Evolutionary conservation across 2,113 vertebrate species (phyloP).

Genomic region (Oryzias melastigma): DNA sequence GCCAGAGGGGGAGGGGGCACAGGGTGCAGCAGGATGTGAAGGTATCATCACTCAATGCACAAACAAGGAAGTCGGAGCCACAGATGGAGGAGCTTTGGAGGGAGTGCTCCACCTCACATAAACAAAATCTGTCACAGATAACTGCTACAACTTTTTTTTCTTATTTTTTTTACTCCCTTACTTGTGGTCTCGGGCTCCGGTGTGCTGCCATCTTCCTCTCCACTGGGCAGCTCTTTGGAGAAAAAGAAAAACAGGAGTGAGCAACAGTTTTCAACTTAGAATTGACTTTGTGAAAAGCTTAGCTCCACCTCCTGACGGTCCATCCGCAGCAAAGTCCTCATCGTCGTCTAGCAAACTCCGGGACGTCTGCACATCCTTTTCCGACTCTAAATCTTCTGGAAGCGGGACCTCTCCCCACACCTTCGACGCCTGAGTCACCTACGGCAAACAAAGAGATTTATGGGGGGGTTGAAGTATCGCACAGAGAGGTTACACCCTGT

Average conservation of each 20-base stretch:
- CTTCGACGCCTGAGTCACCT: slow-evolving; percentile 78
- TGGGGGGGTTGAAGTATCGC: slow-evolving; percentile 45
- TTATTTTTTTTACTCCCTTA: slow-evolving; percentile 45
- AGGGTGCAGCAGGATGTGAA: slow-evolving; percentile 53
- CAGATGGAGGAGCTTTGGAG: slow-evolving; percentile 26
- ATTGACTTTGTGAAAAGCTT: slow-evolving; percentile 12
- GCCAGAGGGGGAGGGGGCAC: slow-evolving; percentile 33
- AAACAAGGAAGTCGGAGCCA: slow-evolving; percentile 12
- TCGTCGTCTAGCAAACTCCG: slow-evolving; percentile 73
- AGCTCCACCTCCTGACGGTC: slow-evolving; percentile 75
- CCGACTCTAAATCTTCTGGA: slow-evolving; percentile 75
- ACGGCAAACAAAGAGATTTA: slow-evolving; percentile 61
- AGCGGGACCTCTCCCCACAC: slow-evolving; percentile 78
- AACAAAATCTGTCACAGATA: slow-evolving; percentile 15
- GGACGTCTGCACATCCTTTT: slow-evolving; percentile 41
- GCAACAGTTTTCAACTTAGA: background rate
- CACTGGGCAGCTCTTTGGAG: slow-evolving; percentile 69
- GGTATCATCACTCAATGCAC: slow-evolving; percentile 50
- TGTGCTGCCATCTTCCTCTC: slow-evolving; percentile 78
- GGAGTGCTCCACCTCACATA: slow-evolving; percentile 24
- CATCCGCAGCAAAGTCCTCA: slow-evolving; percentile 76
- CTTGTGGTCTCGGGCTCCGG: slow-evolving; percentile 69
- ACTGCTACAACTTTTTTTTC: background rate
- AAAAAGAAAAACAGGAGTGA: slow-evolving; percentile 9
- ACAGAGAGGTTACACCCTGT: slow-evolving; percentile 40